Percentiles rank a stretch among this genome's conserved stretches.
phyloP scores from a whole-genome alignment of 2,888 invertebrate species.

The Patella pellucida region DNA sequence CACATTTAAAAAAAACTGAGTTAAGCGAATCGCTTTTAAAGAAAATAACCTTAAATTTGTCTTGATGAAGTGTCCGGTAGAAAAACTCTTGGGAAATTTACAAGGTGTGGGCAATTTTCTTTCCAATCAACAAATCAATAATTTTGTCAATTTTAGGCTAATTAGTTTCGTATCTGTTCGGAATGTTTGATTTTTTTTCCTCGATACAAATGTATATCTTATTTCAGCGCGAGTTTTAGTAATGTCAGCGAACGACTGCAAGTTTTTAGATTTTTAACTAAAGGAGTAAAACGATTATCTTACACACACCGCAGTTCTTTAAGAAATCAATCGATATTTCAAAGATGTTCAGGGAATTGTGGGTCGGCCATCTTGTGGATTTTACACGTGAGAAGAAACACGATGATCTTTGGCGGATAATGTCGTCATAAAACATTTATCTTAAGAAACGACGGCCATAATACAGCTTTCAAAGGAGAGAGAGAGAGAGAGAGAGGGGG shows the following conservation, averaged over 20 bases:
- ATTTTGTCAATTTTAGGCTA: conserved; percentile 5
- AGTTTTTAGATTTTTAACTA: background rate
- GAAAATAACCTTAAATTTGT: too few relatives aligned
- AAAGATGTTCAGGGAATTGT: conserved; percentile 3
- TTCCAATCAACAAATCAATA: background rate
- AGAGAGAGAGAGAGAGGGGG: too few relatives aligned
- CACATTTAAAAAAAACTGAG: too few relatives aligned
- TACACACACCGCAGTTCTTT: background rate
- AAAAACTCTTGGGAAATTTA: conserved; percentile 10
- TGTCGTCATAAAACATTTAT: too few relatives aligned
- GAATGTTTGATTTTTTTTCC: background rate
- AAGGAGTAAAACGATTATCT: background rate
- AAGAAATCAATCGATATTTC: background rate
- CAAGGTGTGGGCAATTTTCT: background rate
- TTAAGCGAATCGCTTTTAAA: too few relatives aligned
- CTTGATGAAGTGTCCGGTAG: background rate
- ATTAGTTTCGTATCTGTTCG: background rate
- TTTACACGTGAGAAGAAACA: background rate
- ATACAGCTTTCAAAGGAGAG: too few relatives aligned
- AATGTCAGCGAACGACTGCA: background rate
- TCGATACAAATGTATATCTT: background rate
- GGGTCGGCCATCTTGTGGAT: background rate
- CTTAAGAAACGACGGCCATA: too few relatives aligned
- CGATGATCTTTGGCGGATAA: too few relatives aligned
- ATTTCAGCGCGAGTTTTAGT: background rate